Evolutionary conservation across 1,140 invertebrate species (phyloP), one percentile per base, ranked within the genome.

Genomic region (Eupeodes corollae): DNA sequence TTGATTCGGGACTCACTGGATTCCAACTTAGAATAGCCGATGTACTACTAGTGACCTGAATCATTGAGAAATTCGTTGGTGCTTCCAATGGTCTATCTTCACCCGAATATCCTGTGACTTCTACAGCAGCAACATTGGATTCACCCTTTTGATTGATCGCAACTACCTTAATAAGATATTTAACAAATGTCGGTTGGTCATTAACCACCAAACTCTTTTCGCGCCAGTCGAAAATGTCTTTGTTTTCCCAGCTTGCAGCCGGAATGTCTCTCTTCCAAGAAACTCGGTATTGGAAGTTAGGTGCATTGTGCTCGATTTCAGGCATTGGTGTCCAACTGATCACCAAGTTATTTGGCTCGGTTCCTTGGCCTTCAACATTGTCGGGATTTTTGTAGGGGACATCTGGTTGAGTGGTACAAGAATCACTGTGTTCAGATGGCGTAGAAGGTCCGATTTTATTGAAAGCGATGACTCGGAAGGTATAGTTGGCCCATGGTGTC

Each of bases 271-370:
- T 76, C 57, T 83, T 84, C 75, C 88, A 96, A 49, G 80, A 86
- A 6, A 99, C 83, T 51, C 84, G 77, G 67, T 99, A 99, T 57
- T 84, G 81, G 70, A 99, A 96, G 41, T 82, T 82, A 1, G 88
- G 88, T 0, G 84, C 95, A 75, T 98, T 95, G 68, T 98, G 95
- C 54, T 98, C 91, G 57, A 97, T 91, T 70, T 91, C 82, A 0
- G 91, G 85, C 92, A 99, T 96, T 46, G 84, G 80, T 33, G 90
- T 93, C 94, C 95, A 99, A 6, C 80, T 79, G 57, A 99, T 95
- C 18, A 96, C 83, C 40, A 99, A 75, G 71, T 97, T 96, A 52
- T 82, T 82, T 2, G 90, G 89, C 40, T 80, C 77, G 5, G 84
- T 84, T 49, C 94, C 94, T 61, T 86, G 81, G 3, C 92, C 93